Evolutionary conservation across 2,888 invertebrate species (phyloP).

Genomic region (Eristalinus sepulchralis): DNA sequence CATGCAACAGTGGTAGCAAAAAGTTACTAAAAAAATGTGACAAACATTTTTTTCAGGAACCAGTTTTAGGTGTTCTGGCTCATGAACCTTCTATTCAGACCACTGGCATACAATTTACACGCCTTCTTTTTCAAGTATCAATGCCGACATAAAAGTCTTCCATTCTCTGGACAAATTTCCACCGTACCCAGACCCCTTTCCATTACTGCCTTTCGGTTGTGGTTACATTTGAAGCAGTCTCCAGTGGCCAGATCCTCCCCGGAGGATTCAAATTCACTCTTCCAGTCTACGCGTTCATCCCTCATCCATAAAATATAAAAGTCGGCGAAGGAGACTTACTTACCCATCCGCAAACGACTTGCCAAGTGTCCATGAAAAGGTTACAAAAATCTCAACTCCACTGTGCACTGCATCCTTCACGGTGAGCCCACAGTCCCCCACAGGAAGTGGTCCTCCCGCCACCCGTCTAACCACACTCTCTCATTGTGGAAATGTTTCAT

Average conservation of each 20-base stretch:
- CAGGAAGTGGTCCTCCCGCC: not conserved
- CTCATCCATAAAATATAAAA: too few species aligned
- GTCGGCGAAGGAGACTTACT: too few species aligned
- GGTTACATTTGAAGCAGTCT: not conserved
- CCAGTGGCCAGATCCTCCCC: not conserved
- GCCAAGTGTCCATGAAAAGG: not conserved
- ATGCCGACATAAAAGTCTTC: not conserved
- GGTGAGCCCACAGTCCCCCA: not conserved
- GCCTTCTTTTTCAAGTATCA: not conserved
- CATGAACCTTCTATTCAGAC: too few species aligned
- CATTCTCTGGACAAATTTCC: not conserved
- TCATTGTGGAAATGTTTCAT: slow-evolving; percentile 30
- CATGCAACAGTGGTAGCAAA: too few species aligned
- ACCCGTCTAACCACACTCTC: slow-evolving; percentile 14
- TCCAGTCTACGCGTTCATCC: not conserved
- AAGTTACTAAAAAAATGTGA: too few species aligned
- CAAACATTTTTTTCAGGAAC: too few species aligned
- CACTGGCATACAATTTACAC: too few species aligned
- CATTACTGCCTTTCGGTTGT: not conserved
- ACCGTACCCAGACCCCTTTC: not conserved
- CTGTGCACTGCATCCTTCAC: not conserved
- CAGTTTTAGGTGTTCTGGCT: too few species aligned
- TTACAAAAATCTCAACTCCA: not conserved
- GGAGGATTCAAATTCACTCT: not conserved
- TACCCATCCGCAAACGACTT: too few species aligned